Base-by-base conservation (phyloP, 2,888 invertebrate species). In the Mythimna ferrago region DNA sequence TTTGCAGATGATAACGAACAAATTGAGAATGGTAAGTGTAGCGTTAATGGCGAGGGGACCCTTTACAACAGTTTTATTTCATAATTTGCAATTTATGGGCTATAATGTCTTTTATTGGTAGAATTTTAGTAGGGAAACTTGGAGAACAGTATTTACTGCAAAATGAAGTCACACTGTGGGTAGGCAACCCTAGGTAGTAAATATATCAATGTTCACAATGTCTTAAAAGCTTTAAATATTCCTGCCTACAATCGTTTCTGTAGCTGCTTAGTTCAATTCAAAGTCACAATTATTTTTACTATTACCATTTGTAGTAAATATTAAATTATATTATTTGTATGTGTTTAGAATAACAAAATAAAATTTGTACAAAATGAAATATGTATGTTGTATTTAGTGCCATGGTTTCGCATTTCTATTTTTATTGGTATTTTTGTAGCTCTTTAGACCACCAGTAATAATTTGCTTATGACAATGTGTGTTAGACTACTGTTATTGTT, bases 191-290 rank as follows among this genome's bases (percentile, higher is more conserved):
- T 84, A 71, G 32, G 41, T 70, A 71, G 56, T 66, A 73, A 61
- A 65, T 65, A 53, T 63, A 78, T 87, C 56, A 75, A 77, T 78
- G 69, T 80, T 81, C 54, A 83, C 65, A 74, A 74, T 79, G 65
- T 82, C 79, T 73, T 79, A 71, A 79, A 83, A 84, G 87, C 85
- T 88, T 88, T 85, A 87, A 86, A 68, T 78, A 79, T 78, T 68
- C 73, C 78, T 79, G 78, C 73, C 74, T 76, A 63, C 53, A 71
- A 66, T 38, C 2, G 53, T 64, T 66, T 73, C 38, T 66, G 35
- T 73, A 66, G 63, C 51, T 26, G 38, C 10, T 26, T 57, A 32
- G 44, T 62, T 69, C 58, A 10, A 21, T 62, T 69, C 35, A 51
- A 66, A 51, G 26, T 78, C 26, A 66, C 21, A 57, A 60, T 56